Base-by-base conservation (phyloP, 2,888 invertebrate genomes). In the Metallyticus violacea region DNA sequence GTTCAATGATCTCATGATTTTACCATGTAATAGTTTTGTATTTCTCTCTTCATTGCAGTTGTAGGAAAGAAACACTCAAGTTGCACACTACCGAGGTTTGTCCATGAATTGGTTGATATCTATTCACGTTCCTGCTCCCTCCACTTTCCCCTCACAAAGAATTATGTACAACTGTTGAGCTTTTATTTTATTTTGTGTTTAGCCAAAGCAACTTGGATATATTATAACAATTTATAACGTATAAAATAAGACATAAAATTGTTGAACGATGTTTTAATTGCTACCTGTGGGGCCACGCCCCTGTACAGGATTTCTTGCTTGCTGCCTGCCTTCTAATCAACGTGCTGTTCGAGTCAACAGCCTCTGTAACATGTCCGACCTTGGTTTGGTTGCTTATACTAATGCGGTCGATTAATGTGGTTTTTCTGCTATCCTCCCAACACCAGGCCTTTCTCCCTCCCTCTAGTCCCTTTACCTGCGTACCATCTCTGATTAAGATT, bases 191-290 rank as follows among this genome's bases (percentile, higher is more conserved):
- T 62, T 62, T 62, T 22, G 40, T 62, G 40, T 22, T 15, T 22
- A 62, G 40, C 15, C 40, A 62, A 40, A 62, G 40, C 15, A 62
- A 15, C 15, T 62, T 62, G 40, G 40, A 62, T 62, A 62, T 62
- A 62, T 62, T 62, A 15, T 62, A 62, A 83, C 77, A 83, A 77
- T 83, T 77, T 77, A 83, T 77, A n/a, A n/a, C 77, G 77, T 28
- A 77, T 83, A 83, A 83, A 83, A 77, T 83, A 83, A 83, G 77
- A 77, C 77, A 28, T 77, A 83, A 83, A 83, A 83, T 77, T 22
- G 83, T 83, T 83, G 83, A 77, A 77, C 83, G 83, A 83, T 83
- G n/a, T 83, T 83, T 83, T 83, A 83, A 83, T 83, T 83, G 83
- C 28, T 83, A 77, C 9, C 3, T 22, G 40, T 28, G n/a, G 9